Percentiles rank a stretch among this genome's conserved stretches.
Conservation (phyloP, 2,797 vertebrate genomes). For the Acipenser ruthenus region DNA sequence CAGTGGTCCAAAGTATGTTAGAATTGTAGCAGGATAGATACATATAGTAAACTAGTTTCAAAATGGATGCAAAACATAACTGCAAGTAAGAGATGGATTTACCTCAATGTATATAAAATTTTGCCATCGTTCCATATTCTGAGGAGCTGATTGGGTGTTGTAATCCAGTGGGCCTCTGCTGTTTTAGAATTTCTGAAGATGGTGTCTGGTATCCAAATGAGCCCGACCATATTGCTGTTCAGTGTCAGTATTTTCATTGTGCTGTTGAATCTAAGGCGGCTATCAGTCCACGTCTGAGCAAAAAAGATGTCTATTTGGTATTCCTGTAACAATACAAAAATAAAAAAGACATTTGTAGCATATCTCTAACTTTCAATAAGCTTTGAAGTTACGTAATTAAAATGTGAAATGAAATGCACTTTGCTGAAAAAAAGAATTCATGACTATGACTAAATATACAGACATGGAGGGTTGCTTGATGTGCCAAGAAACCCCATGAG, state of each 20-base stretch:
- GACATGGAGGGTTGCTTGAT: too few relatives aligned
- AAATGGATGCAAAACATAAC: too few relatives aligned
- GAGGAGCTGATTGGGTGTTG: slow-evolving; percentile 89
- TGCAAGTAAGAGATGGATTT: slow-evolving; percentile 8
- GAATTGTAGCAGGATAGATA: too few relatives aligned
- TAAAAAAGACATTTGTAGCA: too few relatives aligned
- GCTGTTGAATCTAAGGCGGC: slow-evolving; percentile 82
- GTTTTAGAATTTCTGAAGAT: slow-evolving; percentile 95
- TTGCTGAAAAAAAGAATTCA: too few relatives aligned
- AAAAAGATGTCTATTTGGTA: slow-evolving; percentile 95
- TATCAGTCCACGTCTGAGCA: slow-evolving; percentile 87
- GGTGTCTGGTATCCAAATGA: slow-evolving; percentile 92
- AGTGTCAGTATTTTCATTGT: slow-evolving; percentile 80
- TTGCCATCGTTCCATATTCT: slow-evolving; percentile 94
- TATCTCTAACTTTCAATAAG: too few relatives aligned
- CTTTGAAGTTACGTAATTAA: too few relatives aligned
- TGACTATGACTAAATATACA: too few relatives aligned
- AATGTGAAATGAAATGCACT: too few relatives aligned
- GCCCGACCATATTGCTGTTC: slow-evolving; percentile 93
- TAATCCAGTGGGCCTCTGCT: slow-evolving; percentile 92
- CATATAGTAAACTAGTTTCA: too few relatives aligned
- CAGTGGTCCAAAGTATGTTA: too few relatives aligned
- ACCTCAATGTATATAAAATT: slow-evolving; percentile 92
- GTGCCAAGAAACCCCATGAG: too few relatives aligned
- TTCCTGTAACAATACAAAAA: slow-evolving; percentile 60